Base-by-base conservation (phyloP, 37 sponge, comb jelly and placozoan genomes). In the Theonella swinhoei region DNA sequence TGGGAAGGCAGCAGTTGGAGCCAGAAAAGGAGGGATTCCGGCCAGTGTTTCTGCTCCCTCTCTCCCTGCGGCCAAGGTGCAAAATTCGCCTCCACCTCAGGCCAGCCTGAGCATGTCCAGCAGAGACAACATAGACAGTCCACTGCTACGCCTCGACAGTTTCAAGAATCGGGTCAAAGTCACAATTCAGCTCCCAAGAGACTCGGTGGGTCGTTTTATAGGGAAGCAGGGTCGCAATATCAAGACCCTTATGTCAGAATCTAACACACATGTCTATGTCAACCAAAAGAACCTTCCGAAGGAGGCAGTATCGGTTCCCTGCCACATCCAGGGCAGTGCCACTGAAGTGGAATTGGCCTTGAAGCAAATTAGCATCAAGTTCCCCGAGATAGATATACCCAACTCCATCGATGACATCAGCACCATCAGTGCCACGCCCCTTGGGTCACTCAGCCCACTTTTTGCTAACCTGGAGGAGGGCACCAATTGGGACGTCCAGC, bases 141-240 rank as follows among this genome's bases (percentile, higher is more conserved):
- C 54, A 7, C 54, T 47, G 54, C 54, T 47, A 7, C 54, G 54
- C 7, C 54, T 47, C 11, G 54, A 47, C 54, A 47, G 54, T 14
- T 47, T 47, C 54, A 47, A 78, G 4, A 47, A 76, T 20, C 77
- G 87, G 0, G 67, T 73, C 0, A 74, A 68, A 41, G 82, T 79
- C 62, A 76, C 60, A 17, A 26, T 88, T 9, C 82, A 88, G 47
- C 47, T 88, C 9, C 88, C 88, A 8, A 68, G 60, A 35, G 83
- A 88, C n/a, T 11, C 81, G 1, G 77, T 88, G 11, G 88, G 88
- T 32, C 60, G 88, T 2, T 88, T 88, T 41, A 88, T 88, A 42
- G 88, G 88, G 30, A 76, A 77, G 32, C 88, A 88, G 26, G 88
- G 88, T 29, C 58, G 78, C 30, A 88, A 88, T 78, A 82, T 88